A percentile compares a stretch with the other conserved stretches of the same genome.
These are phyloP conservation scores for Cossypha niveicapilla DNA, from an alignment of 2,797 vertebrate species.

Conservation along the genomic window DNA sequence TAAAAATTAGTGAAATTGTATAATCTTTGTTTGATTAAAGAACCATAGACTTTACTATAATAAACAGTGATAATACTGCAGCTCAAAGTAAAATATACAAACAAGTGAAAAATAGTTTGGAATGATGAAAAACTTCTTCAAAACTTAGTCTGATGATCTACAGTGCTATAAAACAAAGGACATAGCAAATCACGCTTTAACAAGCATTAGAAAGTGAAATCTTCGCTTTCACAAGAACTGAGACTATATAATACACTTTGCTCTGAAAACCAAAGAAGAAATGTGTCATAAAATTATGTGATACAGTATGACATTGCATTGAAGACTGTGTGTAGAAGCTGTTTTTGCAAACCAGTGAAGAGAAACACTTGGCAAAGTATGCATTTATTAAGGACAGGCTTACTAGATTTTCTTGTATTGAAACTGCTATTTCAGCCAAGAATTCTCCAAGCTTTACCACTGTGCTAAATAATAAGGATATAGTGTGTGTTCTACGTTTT, in stretches of 20 bases:
- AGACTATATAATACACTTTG: neutral
- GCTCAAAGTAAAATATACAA: neutral
- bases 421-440: neutral
- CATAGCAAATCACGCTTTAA: neutral
- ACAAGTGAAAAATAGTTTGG: slow-evolving; percentile 4
- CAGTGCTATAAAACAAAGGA: neutral
- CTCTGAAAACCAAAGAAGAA: neutral
- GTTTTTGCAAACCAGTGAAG: neutral
- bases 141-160: neutral
- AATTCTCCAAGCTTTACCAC: slow-evolving; percentile 7
- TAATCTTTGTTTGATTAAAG: slow-evolving; percentile 18
- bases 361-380: slow-evolving; percentile 1
- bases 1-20: slow-evolving; percentile 1
- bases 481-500: neutral
- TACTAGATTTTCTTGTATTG: slow-evolving; percentile 13
- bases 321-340: neutral
- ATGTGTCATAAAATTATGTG: neutral
- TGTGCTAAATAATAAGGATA: neutral
- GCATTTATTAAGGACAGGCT: neutral
- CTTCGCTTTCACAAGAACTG: neutral
- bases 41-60: neutral
- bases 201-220: neutral
- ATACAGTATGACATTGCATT: neutral
- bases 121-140: neutral
- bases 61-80: slow-evolving; percentile 11